Base-by-base conservation (phyloP, 1,140 invertebrate species). In the Helicoverpa armigera region DNA sequence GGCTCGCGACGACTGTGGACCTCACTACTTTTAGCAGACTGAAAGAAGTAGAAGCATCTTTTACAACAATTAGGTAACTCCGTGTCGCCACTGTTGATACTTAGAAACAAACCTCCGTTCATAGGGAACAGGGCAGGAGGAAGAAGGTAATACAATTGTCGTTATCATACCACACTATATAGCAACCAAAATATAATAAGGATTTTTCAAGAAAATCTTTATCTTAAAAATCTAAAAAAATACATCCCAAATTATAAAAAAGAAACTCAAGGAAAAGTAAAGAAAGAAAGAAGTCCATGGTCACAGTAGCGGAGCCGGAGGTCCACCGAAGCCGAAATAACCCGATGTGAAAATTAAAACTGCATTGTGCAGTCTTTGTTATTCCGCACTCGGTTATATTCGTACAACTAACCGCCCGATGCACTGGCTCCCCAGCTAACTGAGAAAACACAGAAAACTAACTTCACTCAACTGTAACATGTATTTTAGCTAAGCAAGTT, bases 341-440 rank as follows among this genome's bases (percentile, higher is more conserved):
- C 73, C 77, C 75, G 82, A 80, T 80, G 82, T 69, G 82, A 83
- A 83, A 83, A 83, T 83, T 83, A 83, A 83, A 83, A 83, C 73
- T 69, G 48, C 72, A 76, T 58, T 82, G 76, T 75, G 77, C 72
- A 75, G 61, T 73, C 73, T 65, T 80, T 80, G 79, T 80, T 74
- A 72, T 60, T 79, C 69, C 16, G 78, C 56, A 69, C 50, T 16
- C 67, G 14, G 69, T 73, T 72, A 50, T 54, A 67, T 65, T 67
- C 60, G 61, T 11, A 72, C 48, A 72, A 72, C 69, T 54, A 72
- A 54, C 69, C 50, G 50, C 43, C 48, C 65, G 65, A 69, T 72
- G 3, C 50, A 53, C 69, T 53, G 23, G 50, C 50, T 29, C 43
- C 2, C 23, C 9, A 7, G 4, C 69, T 3, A 2, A 3, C 14